Base-by-base conservation (phyloP, 2,113 vertebrate species). In the Mandrillus leucophaeus region DNA sequence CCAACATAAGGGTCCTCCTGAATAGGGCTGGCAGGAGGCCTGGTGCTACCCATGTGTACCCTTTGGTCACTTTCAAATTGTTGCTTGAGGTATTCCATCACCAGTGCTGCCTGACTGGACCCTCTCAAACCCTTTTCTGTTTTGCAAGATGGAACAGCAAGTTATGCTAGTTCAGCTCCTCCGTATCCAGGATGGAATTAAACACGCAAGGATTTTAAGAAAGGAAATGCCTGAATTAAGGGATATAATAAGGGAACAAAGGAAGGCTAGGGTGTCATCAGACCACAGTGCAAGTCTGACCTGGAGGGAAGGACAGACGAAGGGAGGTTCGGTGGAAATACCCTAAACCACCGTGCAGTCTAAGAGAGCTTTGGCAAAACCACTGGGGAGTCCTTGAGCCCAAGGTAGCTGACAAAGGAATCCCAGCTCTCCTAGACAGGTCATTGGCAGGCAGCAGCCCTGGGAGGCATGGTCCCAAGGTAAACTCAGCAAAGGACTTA, bases 71-170 rank as follows among this genome's bases (percentile, higher is more conserved):
- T 22, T n/a, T 72, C 35, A 55, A 86, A 64, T 22, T n/a, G 32
- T 64, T 85, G 8, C 18, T 30, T 20, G 66, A 72, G 38, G 8
- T 20, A n/a, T 43, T 48, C 68, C 0, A 2, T 82, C 88, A 16
- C 35, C 68, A 59, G 30, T 6, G 8, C 50, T 55, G 27, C 59
- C 75, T 73, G 17, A 25, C 30, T 35, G 79, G 80, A 59, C 66
- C 30, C n/a, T 92, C 68, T 14, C 5, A 75, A 88, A n/a, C 80
- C 61, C 25, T 78, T 87, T 17, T 5, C 12, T 40, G 40, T 45
- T 95, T 89, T 81, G 32, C 30, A 81, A 85, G 20, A 86, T 75
- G 22, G 30, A 59, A 85, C 3, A 86, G 68, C 43, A 75, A 89
- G 45, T 23, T 70, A 11, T 27, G 43, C 86, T 61, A n/a, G n/a